Evolutionary conservation across 2,113 vertebrate genomes (phyloP), one percentile per base, ranked within the genome.

Genomic region (Polyodon spathula): DNA sequence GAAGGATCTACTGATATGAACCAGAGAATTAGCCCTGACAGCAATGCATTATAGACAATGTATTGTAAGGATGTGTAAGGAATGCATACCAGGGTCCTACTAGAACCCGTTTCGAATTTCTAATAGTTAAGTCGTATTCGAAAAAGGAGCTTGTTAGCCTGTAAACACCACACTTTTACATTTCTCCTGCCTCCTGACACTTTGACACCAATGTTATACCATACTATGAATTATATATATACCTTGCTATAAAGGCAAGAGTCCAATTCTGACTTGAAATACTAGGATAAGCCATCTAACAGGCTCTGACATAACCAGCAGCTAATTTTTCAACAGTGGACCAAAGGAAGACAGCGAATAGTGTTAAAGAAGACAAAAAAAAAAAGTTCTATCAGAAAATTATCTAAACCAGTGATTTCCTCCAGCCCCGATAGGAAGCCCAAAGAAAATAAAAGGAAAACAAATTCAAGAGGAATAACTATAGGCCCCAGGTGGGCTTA

Each of bases 401-500:
- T 81, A 81, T 83, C 75, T 67, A 74, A 67, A 84, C 72, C 71
- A 76, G 66, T 40, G 69, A 9, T 81, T 78, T 83, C 71, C 73
- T 84, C 72, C 66, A 71, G 78, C 67, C 62, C 70, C 75, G 67
- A 68, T 78, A 68, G 74, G 60, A 71, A 81, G 74, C 69, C 72
- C 52, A 72, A 72, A 74, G 71, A 79, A 85, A 78, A 55, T 78
- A 59, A 52, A 69, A 52, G 52, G 52, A 81, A 80, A 85, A 83
- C 53, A 84, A 83, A 87, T 82, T 78, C 73, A 75, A 74, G 72
- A 69, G 79, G 16, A 67, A 76, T 84, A 88, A 81, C 70, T 73
- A 82, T 65, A 68, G 86, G 84, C 90, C 89, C 86, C 91, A 72
- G 54, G 90, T 90, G 90, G 85, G 87, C 88, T 92, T 92, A 89